Percentiles rank a stretch among this genome's conserved stretches.
phyloP scores from a whole-genome alignment of 2,113 vertebrate genomes.

The Prionailurus bengalensis region DNA sequence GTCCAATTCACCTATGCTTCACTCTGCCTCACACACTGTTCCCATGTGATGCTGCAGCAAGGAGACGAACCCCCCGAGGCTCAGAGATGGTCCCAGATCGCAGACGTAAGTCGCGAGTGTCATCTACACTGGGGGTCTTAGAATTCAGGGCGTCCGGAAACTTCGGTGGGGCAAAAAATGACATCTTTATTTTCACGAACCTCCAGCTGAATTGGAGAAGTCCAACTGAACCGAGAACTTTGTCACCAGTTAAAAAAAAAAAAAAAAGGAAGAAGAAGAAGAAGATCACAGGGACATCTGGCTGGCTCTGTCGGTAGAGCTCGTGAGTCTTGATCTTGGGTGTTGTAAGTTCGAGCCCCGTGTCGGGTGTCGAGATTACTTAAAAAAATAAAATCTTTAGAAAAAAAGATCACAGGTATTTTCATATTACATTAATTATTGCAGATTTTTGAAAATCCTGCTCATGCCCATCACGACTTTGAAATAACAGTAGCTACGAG shows the following conservation, averaged over 20 bases:
- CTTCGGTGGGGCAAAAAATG: background rate
- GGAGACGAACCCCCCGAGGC: too few species aligned
- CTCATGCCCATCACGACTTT: background rate
- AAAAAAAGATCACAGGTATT: background rate
- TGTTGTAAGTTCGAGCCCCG: too few species aligned
- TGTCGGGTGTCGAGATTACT: too few species aligned
- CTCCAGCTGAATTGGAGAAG: background rate
- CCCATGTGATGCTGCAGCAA: accelerated
- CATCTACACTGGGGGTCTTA: background rate
- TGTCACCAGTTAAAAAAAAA: background rate
- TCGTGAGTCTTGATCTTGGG: too few species aligned
- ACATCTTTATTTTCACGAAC: background rate
- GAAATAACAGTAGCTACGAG: background rate
- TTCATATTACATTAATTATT: background rate
- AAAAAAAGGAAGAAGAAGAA: background rate
- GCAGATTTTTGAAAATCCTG: background rate
- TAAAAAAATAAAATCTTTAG: too few species aligned
- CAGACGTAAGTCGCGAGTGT: background rate
- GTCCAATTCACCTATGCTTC: background rate
- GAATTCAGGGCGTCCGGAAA: background rate
- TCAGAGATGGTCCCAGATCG: background rate
- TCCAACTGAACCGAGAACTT: too few species aligned
- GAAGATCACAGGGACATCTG: too few species aligned
- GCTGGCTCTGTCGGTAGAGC: too few species aligned
- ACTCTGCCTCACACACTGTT: background rate